Base-by-base conservation (phyloP, 1,140 invertebrate species). In the Hyposmocoma kahamanoa region DNA sequence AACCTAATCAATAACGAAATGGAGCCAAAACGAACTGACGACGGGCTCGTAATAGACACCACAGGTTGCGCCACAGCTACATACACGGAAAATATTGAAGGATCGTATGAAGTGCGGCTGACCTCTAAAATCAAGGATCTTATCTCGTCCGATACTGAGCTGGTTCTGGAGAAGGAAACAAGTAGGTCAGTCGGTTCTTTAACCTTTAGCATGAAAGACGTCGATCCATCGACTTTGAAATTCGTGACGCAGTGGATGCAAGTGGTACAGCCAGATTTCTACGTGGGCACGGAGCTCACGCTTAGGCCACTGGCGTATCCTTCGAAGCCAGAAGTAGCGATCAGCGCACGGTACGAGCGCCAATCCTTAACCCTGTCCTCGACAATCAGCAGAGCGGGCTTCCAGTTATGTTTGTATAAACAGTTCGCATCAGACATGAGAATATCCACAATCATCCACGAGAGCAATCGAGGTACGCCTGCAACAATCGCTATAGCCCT, bases 101-200 rank as follows among this genome's bases (percentile, higher is more conserved):
- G 71, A 6, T 55, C 49, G 0, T 66, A 69, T 48, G 60, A 73
- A 41, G 62, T 84, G 56, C 52, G 67, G 11, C 45, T 84, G 3
- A 75, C 68, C 3, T 79, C 81, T 0, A 79, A 72, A 21, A 84
- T 84, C 26, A 71, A 56, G 26, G 75, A 84, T 50, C 43, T 84
- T 22, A 46, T 82, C 3, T 68, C 76, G 3, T 84, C 81, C 18
- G 78, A 84, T 58, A 75, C 70, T 0, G 81, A 84, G 49, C 41
- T 82, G 20, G 56, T 69, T 2, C 47, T 84, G 8, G 78, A 80
- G 19, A 82, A 62, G 19, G 60, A 70, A 0, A 53, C 53, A 22
- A 54, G 69, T 3, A 72, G 70, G 4, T 65, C 66, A 10, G 38
- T 79, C 1, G 59, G 67, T 11, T 73, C 76, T 0, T n/a, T 84